These are phyloP conservation scores for Halcyon smyrnensis DNA, from an alignment of 2,797 vertebrate species.

Conservation along the genomic window DNA sequence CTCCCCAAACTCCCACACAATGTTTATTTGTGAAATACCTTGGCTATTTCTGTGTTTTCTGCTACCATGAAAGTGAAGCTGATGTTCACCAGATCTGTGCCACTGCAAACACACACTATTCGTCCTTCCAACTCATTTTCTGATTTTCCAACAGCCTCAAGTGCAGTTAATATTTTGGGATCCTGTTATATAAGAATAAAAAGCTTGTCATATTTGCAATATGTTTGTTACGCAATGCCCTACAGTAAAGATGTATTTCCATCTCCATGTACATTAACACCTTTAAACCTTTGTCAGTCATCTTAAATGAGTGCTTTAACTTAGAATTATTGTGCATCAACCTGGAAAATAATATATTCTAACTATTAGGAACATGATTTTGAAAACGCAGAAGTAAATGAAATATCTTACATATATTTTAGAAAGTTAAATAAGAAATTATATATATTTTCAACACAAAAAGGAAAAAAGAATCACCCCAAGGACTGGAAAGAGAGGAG, in stretches of 20 bases:
- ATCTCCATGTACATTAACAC: neutral
- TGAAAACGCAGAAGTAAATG: neutral
- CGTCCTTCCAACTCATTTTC: conserved; percentile 94
- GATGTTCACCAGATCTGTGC: conserved; percentile 96
- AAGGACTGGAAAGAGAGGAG: neutral
- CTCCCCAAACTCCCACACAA: neutral
- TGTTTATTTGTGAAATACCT: conserved; percentile 81
- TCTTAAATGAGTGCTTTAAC: neutral
- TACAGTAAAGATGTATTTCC: neutral
- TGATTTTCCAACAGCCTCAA: conserved; percentile 90
- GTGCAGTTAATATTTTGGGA: conserved; percentile 92
- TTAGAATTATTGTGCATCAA: neutral
- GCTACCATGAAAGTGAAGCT: conserved; percentile 97
- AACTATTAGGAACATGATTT: neutral
- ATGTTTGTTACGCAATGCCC: neutral
- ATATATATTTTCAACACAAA: neutral
- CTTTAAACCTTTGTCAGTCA: neutral
- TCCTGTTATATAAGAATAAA: conserved; percentile 83
- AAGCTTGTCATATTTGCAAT: conserved; percentile 21
- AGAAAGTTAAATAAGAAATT: neutral
- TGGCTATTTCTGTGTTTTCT: conserved; percentile 89
- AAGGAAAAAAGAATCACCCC: neutral
- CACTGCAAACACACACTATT: conserved; percentile 95
- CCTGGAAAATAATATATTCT: neutral
- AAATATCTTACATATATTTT: neutral